Percentiles rank a stretch among this genome's conserved stretches.
Evolutionary conservation across 2,797 vertebrate genomes (phyloP).

Genomic region (Sus cebifrons): DNA sequence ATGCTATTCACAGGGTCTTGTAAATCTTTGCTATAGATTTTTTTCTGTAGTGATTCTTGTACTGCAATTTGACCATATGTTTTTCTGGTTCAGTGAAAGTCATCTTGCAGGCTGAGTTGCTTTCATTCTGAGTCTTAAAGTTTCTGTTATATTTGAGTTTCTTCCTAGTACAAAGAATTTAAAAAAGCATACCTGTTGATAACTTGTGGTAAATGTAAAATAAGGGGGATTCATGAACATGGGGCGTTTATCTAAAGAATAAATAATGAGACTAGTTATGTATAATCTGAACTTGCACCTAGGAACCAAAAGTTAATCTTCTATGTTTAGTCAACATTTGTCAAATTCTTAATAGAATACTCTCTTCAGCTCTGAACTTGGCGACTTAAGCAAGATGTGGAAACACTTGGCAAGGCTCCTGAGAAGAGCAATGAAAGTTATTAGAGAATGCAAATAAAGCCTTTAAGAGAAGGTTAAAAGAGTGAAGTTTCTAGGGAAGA

Average conservation of each 20-base stretch:
- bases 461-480: constrained; percentile 38
- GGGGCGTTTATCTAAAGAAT: neutral
- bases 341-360: constrained; percentile 21
- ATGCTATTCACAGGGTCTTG: neutral
- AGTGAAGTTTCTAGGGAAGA: constrained; percentile 32
- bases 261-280: neutral
- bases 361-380: constrained; percentile 53
- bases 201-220: constrained; percentile 31
- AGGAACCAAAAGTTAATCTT: constrained; percentile 29
- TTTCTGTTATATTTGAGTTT: constrained; percentile 52
- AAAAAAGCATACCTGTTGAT: neutral
- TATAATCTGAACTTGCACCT: neutral
- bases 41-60: neutral
- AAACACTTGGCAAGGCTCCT: constrained; percentile 27
- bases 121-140: constrained; percentile 46
- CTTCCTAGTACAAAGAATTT: neutral
- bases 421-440: constrained; percentile 21
- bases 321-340: neutral
- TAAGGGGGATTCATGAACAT: neutral
- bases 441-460: constrained; percentile 56
- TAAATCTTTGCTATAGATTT: neutral
- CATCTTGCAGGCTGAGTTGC: neutral
- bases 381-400: constrained; percentile 50
- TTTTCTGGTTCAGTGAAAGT: neutral
- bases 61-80: neutral